phyloP scores from a whole-genome alignment of 1,140 invertebrate genomes.

The Colletes gigas region DNA sequence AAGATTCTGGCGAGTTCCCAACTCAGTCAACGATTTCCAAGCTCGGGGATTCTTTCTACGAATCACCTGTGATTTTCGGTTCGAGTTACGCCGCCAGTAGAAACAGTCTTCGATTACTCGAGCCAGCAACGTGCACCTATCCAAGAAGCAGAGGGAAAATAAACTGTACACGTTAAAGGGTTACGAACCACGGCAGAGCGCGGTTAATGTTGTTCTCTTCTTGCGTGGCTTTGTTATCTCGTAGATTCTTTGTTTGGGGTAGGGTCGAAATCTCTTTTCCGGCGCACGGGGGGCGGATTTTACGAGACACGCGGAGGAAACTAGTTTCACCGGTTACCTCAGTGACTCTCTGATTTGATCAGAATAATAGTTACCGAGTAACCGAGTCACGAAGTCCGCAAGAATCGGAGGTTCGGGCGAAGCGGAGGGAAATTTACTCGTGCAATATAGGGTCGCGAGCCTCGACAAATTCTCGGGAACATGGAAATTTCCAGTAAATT shows the following conservation, averaged over 20 bases:
- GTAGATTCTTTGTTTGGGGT: background rate
- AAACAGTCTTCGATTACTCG: conserved; percentile 54
- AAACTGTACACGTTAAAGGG: conserved; percentile 10
- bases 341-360: conserved; percentile 36
- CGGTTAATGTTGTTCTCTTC: conserved; percentile 21
- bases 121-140: no score
- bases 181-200: background rate
- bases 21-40: background rate
- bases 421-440: conserved; percentile 1
- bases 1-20: background rate
- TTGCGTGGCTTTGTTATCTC: conserved; percentile 16
- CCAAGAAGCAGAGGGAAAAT: conserved; percentile 13
- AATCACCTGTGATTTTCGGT: conserved; percentile 59
- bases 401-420: background rate
- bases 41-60: background rate
- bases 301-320: conserved; percentile 23
- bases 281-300: conserved; percentile 10
- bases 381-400: background rate
- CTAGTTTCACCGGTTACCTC: conserved; percentile 23
- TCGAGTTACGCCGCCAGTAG: conserved; percentile 50
- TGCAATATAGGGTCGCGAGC: background rate
- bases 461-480: background rate
- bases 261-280: conserved; percentile 10
- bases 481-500: conserved; percentile 5
- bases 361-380: conserved; percentile 15